Percentiles rank a stretch among this genome's conserved stretches.
These are phyloP conservation scores for Phylloscopus collybita DNA, from an alignment of 2,797 vertebrate species.

Conservation along the genomic window DNA sequence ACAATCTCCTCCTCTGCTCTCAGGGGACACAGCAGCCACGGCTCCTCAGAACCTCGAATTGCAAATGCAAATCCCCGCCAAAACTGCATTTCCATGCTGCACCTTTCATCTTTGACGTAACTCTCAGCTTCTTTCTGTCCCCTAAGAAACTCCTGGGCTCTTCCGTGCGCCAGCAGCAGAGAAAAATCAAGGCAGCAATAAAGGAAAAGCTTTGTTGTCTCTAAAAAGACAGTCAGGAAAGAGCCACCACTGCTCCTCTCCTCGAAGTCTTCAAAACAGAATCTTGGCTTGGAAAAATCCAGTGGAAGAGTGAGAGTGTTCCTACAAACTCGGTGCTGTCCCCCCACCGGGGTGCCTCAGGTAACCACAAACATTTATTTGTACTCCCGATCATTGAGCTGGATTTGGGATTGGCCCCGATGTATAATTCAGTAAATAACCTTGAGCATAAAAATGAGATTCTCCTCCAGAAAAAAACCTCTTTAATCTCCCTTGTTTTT, in stretches of 20 bases:
- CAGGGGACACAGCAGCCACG: not conserved
- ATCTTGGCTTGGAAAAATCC: not conserved
- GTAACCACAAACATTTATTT: not conserved
- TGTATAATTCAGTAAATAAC: conserved; percentile 17
- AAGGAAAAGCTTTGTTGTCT: conserved; percentile 14
- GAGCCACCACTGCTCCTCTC: not conserved
- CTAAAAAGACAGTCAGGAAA: not conserved
- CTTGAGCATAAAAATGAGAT: conserved; percentile 35
- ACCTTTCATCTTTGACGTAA: not conserved
- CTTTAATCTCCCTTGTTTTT: conserved; percentile 64
- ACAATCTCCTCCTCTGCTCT: not conserved
- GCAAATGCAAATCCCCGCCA: conserved; percentile 3
- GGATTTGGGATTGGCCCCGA: not conserved
- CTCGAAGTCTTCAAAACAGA: not conserved
- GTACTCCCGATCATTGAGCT: not conserved
- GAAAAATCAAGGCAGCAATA: not conserved
- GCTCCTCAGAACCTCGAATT: not conserved
- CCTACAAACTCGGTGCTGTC: not conserved
- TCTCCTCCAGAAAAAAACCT: conserved; percentile 23
- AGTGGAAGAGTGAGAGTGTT: not conserved
- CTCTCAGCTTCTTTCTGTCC: not conserved
- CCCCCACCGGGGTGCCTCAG: fast-evolving
- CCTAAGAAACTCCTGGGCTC: not conserved
- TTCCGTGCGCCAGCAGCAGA: not conserved
- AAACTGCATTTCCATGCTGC: not conserved